Conservation (phyloP, 2,888 invertebrate genomes). For the Isotomurus palustris region DNA sequence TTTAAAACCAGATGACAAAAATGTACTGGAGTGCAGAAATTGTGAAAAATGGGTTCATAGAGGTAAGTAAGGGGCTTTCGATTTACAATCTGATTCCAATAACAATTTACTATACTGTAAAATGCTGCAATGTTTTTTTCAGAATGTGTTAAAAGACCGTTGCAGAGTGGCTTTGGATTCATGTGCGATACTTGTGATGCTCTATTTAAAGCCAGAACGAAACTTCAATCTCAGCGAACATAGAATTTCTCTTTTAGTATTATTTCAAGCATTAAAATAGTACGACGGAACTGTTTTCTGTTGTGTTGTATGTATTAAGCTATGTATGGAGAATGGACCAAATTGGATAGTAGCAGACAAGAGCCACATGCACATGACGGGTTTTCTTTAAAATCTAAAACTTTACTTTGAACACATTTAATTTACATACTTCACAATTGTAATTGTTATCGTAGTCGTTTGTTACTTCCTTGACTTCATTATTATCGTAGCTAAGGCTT, state of each 20-base stretch:
- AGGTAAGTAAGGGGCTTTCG: slow-evolving; percentile 48
- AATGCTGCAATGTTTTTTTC: slow-evolving; percentile 1
- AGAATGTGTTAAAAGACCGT: slow-evolving; percentile 42
- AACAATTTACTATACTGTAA: neutral
- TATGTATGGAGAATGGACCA: no score
- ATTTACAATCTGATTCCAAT: neutral
- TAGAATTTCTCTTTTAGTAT: neutral
- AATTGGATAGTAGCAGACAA: no score
- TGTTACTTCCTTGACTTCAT: no score
- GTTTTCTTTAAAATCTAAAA: no score
- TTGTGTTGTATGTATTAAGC: no score
- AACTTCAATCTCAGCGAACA: slow-evolving; percentile 25
- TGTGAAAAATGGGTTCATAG: slow-evolving; percentile 56
- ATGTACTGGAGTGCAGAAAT: slow-evolving; percentile 54
- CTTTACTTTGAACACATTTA: no score
- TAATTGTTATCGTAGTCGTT: no score
- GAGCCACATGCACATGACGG: no score
- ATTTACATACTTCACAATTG: no score
- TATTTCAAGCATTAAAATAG: neutral
- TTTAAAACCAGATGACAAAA: slow-evolving; percentile 54
- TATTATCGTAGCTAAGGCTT: no score
- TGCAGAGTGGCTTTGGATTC: slow-evolving; percentile 43
- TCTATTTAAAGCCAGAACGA: slow-evolving; percentile 35
- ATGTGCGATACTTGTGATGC: slow-evolving; percentile 45
- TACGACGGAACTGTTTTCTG: no score